Percentiles rank a stretch among this genome's conserved stretches.
phyloP scores from a whole-genome alignment of 2,113 vertebrate genomes.

The Rynchops niger region DNA sequence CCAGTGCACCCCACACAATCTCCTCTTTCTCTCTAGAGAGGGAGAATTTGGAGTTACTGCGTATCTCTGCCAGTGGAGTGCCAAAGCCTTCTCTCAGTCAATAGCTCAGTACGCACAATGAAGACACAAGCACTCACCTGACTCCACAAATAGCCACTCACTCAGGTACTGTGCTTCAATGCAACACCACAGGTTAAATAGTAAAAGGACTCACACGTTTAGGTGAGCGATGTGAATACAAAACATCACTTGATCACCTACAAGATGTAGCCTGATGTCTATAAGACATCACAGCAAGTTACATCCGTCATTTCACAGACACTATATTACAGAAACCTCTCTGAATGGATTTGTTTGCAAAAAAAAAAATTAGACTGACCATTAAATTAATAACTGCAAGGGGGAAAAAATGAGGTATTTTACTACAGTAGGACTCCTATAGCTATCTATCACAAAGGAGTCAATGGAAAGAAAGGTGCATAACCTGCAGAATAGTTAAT shows the following conservation, averaged over 20 bases:
- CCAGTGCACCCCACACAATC: background rate
- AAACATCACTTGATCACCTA: background rate
- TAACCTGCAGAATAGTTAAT: background rate
- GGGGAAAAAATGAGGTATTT: background rate
- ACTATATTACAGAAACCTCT: background rate
- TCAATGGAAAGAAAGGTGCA: background rate
- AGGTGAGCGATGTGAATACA: background rate
- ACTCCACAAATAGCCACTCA: background rate
- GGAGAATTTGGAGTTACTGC: background rate
- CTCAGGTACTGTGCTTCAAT: background rate
- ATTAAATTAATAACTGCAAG: background rate
- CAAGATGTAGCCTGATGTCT: background rate
- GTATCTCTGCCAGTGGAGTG: background rate
- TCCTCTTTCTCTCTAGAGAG: background rate
- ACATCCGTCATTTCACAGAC: background rate
- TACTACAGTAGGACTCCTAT: background rate
- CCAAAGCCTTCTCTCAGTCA: background rate
- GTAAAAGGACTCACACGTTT: background rate
- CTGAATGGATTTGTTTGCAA: background rate
- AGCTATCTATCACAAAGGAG: background rate
- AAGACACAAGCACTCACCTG: background rate
- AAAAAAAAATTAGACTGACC: background rate
- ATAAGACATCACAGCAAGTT: background rate
- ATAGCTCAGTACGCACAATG: background rate
- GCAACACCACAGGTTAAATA: background rate